phyloP scores from a whole-genome alignment of 1,140 invertebrate genomes.

The Dolichoris vasculosae region DNA sequence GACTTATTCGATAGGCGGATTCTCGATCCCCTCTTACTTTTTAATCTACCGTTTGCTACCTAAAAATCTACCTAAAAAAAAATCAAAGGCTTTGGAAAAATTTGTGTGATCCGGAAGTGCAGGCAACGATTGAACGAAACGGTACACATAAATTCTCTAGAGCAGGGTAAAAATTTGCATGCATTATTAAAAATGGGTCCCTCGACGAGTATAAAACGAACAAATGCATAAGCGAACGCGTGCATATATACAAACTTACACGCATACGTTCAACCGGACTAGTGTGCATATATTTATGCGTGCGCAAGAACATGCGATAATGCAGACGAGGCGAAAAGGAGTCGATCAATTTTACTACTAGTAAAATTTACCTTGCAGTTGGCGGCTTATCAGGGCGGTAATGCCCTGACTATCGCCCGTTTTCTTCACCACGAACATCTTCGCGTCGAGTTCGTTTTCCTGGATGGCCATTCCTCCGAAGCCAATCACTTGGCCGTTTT shows the following conservation, averaged over 20 bases:
- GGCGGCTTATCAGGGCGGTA: conserved; percentile 83
- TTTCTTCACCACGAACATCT: conserved; percentile 85
- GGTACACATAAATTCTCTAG: not conserved
- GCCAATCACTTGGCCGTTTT: conserved; percentile 78
- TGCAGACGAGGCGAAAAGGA: not conserved
- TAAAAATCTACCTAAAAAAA: not conserved
- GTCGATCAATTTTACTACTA: not conserved
- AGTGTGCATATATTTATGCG: not conserved
- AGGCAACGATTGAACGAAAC: not conserved
- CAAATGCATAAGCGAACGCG: too few relatives aligned
- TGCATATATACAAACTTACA: not conserved
- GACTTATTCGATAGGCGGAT: too few relatives aligned
- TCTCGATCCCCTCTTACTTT: too few relatives aligned
- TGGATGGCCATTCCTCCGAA: conserved; percentile 64
- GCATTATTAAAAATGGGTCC: not conserved
- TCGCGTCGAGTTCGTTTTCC: conserved; percentile 81
- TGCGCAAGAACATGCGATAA: not conserved
- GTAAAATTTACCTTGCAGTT: conserved; percentile 80
- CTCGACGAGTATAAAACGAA: too few relatives aligned
- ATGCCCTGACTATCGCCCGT: conserved; percentile 83
- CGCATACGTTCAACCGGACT: too few relatives aligned
- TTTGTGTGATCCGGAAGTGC: not conserved
- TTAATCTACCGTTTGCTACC: too few relatives aligned
- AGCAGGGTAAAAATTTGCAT: not conserved
- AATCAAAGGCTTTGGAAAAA: not conserved